phyloP scores from a whole-genome alignment of 2,113 vertebrate genomes.

The Diphyllodes magnificus region DNA sequence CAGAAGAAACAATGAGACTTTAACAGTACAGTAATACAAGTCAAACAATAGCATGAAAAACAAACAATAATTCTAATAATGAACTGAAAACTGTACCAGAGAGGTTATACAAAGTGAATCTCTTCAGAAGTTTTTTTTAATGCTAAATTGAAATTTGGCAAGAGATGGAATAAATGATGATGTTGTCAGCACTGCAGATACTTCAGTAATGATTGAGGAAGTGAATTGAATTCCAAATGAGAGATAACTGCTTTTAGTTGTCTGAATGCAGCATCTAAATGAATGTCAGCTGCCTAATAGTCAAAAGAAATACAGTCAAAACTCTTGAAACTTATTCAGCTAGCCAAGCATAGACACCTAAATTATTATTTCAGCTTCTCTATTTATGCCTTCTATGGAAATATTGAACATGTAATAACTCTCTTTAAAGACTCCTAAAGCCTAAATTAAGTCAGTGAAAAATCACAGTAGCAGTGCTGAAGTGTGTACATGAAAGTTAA shows the following conservation, averaged over 20 bases:
- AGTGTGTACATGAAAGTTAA: not conserved
- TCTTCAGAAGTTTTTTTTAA: not conserved
- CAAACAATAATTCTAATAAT: not conserved
- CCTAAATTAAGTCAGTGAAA: not conserved
- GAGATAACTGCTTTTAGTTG: not conserved
- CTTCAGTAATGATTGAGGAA: not conserved
- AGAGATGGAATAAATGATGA: not conserved
- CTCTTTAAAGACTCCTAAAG: not conserved
- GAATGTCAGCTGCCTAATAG: not conserved
- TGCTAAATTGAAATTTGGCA: not conserved
- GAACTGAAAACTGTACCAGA: not conserved
- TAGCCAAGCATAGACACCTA: not conserved
- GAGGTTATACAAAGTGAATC: not conserved
- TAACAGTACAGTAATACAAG: not conserved
- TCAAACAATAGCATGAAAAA: not conserved
- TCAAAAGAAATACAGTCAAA: not conserved
- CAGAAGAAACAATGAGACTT: not conserved
- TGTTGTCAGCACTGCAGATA: not conserved
- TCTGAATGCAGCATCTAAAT: not conserved
- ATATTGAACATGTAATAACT: not conserved
- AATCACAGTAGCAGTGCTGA: not conserved
- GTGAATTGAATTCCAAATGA: not conserved
- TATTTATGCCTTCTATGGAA: not conserved
- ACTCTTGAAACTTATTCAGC: not conserved
- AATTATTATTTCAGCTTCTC: not conserved